Evolutionary conservation across 2,888 invertebrate genomes (phyloP).

Genomic region (Plagiodera versicolora): DNA sequence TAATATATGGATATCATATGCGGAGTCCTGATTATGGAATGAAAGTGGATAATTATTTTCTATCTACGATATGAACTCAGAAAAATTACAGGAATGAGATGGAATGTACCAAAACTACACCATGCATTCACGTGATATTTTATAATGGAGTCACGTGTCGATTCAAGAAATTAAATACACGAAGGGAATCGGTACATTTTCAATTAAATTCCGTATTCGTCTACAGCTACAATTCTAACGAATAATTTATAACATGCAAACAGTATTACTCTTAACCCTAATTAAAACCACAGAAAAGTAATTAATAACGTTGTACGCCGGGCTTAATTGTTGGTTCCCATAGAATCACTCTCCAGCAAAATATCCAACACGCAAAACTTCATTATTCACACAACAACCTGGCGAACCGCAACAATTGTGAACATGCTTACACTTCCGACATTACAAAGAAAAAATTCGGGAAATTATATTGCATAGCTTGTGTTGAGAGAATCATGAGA

Average conservation of each 20-base stretch:
- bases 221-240: neutral
- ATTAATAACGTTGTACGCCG: neutral
- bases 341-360: neutral
- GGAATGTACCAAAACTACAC: no score
- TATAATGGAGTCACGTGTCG: no score
- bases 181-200: neutral
- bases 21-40: no score
- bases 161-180: no score
- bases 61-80: no score
- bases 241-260: neutral
- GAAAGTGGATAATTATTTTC: no score
- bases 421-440: neutral
- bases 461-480: neutral
- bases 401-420: neutral
- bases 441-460: neutral
- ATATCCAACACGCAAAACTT: neutral
- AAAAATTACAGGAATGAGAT: no score
- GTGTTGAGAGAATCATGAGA: no score
- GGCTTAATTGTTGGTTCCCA: slow-evolving; percentile 1
- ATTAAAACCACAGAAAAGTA: slow-evolving; percentile 1
- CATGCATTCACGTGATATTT: no score
- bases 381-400: neutral
- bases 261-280: neutral
- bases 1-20: no score
- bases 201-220: neutral